Percentiles rank a stretch among this genome's conserved stretches.
Conservation (phyloP, 2,888 invertebrate species). For the Cistogaster globosa region DNA sequence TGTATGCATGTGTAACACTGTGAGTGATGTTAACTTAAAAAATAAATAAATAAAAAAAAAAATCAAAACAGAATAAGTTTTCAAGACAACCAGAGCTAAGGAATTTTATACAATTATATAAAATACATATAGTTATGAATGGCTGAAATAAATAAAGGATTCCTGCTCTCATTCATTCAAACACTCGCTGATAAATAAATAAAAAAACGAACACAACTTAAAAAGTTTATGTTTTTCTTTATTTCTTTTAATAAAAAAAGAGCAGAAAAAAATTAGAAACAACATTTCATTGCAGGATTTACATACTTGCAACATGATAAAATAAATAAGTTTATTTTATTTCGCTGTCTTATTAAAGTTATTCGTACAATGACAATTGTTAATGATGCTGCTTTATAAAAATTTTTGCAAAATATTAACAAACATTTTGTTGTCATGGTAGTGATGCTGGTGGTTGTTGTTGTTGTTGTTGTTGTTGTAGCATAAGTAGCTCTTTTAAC, state of each 20-base stretch:
- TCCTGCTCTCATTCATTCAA: not conserved
- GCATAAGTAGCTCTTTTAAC: too few relatives aligned
- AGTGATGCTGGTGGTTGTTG: not conserved
- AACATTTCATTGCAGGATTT: slow-evolving; percentile 22
- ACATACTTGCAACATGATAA: slow-evolving; percentile 2
- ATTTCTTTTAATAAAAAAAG: not conserved
- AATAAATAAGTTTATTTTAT: slow-evolving; percentile 27
- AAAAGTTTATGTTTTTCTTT: slow-evolving; percentile 6
- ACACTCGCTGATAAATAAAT: slow-evolving; percentile 17
- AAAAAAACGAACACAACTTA: not conserved
- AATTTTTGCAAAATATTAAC: slow-evolving; percentile 16
- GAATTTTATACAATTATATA: slow-evolving; percentile 11
- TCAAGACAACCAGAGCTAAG: not conserved
- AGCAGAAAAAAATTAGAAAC: not conserved
- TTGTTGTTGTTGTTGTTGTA: too few relatives aligned
- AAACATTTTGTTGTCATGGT: slow-evolving; percentile 7
- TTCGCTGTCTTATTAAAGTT: slow-evolving; percentile 52
- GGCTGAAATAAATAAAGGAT: slow-evolving; percentile 11
- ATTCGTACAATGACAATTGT: slow-evolving; percentile 27
- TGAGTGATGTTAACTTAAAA: slow-evolving; percentile 45
- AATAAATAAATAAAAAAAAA: too few relatives aligned
- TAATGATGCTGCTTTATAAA: slow-evolving; percentile 40
- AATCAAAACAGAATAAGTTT: not conserved
- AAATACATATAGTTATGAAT: slow-evolving; percentile 21
- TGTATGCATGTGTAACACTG: slow-evolving; percentile 36